A percentile compares a stretch with the other conserved stretches of the same genome.
phyloP scores from a whole-genome alignment of 2,888 invertebrate genomes.

The Liopterus haemorrhoidalis region DNA sequence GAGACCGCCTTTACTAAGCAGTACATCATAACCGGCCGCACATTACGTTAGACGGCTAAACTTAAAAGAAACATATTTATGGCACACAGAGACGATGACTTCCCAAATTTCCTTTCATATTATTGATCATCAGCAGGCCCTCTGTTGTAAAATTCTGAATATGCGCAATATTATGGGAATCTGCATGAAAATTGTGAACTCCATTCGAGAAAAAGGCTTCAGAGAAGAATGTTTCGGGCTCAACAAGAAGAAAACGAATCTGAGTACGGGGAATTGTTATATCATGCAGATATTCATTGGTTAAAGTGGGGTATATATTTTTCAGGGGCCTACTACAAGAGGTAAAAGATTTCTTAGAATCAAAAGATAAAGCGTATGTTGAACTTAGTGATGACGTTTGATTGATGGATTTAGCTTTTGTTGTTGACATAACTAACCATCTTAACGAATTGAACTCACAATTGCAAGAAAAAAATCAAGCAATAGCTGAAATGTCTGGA shows the following conservation, averaged over 20 bases:
- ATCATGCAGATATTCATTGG: slow-evolving; percentile 6
- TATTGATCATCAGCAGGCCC: too few relatives aligned
- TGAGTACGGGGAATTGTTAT: slow-evolving; percentile 1
- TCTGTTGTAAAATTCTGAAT: slow-evolving; percentile 1
- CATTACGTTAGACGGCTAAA: too few relatives aligned
- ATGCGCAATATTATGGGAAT: slow-evolving; percentile 1
- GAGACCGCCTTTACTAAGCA: too few relatives aligned
- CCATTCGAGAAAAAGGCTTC: background rate
- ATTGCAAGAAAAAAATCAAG: slow-evolving; percentile 6
- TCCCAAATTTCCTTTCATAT: too few relatives aligned
- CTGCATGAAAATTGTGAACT: slow-evolving; percentile 1
- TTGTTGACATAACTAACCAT: background rate
- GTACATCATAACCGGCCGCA: too few relatives aligned
- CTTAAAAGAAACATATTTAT: too few relatives aligned
- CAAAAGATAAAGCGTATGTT: background rate
- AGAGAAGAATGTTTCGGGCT: slow-evolving; percentile 4
- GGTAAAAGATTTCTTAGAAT: slow-evolving; percentile 4
- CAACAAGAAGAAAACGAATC: slow-evolving; percentile 6
- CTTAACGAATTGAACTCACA: slow-evolving; percentile 4
- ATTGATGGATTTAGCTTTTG: slow-evolving; percentile 4
- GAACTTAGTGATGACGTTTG: slow-evolving; percentile 6
- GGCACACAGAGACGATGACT: too few relatives aligned
- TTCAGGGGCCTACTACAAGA: slow-evolving; percentile 5
- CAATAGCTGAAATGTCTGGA: background rate
- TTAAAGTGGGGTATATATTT: slow-evolving; percentile 1